phyloP scores from a whole-genome alignment of 92 coral and sea anemone genomes.

The Muricea muricata region DNA sequence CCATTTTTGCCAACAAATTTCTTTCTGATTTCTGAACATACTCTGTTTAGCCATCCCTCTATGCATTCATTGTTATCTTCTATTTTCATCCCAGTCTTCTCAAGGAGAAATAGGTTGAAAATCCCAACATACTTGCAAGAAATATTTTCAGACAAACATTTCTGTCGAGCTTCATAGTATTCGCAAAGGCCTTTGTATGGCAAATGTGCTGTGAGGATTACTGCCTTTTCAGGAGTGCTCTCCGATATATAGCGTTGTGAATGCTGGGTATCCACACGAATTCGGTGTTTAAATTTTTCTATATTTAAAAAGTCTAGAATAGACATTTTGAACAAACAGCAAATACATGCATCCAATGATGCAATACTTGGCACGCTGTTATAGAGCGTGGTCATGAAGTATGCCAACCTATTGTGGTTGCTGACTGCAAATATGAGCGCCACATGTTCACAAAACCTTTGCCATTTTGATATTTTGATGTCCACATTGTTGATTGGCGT shows the following conservation, averaged over 20 bases:
- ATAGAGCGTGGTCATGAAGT: too few species aligned
- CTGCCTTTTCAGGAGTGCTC: neutral
- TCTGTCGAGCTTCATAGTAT: neutral
- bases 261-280: neutral
- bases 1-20: neutral
- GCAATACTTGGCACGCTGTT: too few species aligned
- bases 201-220: neutral
- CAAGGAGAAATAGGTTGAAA: neutral
- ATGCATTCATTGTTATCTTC: neutral
- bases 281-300: neutral
- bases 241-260: neutral
- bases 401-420: too few species aligned
- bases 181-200: neutral
- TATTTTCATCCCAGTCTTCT: neutral
- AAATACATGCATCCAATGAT: too few species aligned
- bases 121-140: neutral
- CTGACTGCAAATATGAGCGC: too few species aligned
- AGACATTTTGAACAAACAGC: too few species aligned
- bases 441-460: too few species aligned
- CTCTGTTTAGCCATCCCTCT: neutral
- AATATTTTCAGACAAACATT: neutral
- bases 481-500: too few species aligned
- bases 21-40: neutral
- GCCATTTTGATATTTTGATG: too few species aligned
- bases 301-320: neutral